Evolutionary conservation across 2,113 vertebrate species (phyloP).

Genomic region (Melanostigma gelatinosum): DNA sequence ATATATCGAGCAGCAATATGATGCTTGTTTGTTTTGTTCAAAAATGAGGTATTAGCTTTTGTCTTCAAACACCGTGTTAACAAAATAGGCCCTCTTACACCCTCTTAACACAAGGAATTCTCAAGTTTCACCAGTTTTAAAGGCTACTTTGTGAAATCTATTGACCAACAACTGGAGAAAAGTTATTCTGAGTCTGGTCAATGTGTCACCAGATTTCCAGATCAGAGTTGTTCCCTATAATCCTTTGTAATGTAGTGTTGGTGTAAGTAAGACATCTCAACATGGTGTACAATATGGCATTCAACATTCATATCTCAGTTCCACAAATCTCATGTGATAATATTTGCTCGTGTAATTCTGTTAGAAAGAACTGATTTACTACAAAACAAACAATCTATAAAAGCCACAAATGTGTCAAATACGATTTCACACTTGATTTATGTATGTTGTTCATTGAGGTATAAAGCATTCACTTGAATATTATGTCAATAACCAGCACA

Average conservation of each 20-base stretch:
- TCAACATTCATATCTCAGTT: neutral
- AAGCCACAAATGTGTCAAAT: neutral
- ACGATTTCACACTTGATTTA: neutral
- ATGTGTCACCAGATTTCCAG: constrained; percentile 3
- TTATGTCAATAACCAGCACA: neutral
- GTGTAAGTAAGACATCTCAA: neutral
- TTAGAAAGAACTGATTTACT: neutral
- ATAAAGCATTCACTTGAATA: neutral
- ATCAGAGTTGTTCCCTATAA: neutral
- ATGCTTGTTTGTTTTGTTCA: neutral
- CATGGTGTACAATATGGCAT: neutral
- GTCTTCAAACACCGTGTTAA: neutral
- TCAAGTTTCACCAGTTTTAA: neutral
- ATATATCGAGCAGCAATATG: neutral
- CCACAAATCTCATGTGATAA: neutral
- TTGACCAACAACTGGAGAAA: neutral
- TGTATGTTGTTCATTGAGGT: neutral
- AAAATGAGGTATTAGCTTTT: neutral
- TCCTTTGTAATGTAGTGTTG: neutral
- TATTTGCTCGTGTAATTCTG: neutral
- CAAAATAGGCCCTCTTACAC: neutral
- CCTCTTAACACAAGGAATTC: neutral
- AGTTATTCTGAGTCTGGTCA: neutral
- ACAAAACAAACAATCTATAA: neutral
- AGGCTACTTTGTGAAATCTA: neutral